phyloP scores from a whole-genome alignment of 2,113 vertebrate species.

The Sinocyclocheilus maitianheensis region DNA sequence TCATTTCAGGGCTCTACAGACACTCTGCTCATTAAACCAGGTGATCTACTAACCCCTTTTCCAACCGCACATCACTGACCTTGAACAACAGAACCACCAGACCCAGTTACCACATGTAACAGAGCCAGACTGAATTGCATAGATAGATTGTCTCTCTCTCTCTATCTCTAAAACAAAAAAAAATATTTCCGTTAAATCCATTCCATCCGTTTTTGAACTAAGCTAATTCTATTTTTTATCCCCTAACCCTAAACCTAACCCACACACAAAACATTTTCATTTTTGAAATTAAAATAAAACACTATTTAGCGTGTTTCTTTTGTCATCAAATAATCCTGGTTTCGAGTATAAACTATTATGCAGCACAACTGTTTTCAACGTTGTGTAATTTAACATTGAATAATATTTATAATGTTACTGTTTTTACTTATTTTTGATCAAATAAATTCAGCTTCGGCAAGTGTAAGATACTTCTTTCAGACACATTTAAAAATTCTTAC shows the following conservation, averaged over 20 bases:
- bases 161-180: background rate
- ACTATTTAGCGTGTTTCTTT: background rate
- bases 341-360: background rate
- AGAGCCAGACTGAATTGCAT: slow-evolving; percentile 27
- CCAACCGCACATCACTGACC: background rate
- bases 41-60: background rate
- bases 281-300: background rate
- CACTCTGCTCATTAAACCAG: background rate
- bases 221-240: background rate
- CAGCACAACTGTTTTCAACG: background rate
- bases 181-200: background rate
- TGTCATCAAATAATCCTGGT: background rate
- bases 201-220: background rate
- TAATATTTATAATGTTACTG: no score
- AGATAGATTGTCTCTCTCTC: background rate
- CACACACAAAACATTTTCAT: background rate
- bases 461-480: no score
- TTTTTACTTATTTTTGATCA: no score
- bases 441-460: no score
- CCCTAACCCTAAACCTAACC: background rate
- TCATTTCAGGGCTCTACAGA: slow-evolving; percentile 23
- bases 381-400: background rate
- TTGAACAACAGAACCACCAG: background rate
- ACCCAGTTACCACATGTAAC: slow-evolving; percentile 13
- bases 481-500: no score